Percentiles rank a stretch among this genome's conserved stretches.
Evolutionary conservation across 2,113 vertebrate species (phyloP).

Genomic region (Orthochromis indermauri): DNA sequence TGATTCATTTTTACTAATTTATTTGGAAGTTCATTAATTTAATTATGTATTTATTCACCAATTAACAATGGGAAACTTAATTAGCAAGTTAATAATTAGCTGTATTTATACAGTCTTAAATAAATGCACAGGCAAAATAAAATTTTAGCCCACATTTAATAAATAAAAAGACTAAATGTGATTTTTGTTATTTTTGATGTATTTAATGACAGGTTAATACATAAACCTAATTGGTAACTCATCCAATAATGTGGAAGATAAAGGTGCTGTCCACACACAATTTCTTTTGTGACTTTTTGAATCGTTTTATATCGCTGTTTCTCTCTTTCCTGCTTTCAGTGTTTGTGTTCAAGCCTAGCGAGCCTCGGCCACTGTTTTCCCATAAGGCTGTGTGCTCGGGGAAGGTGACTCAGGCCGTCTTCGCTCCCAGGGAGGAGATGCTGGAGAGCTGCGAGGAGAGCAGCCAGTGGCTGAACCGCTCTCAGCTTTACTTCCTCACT

Average conservation of each 20-base stretch:
- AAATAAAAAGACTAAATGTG: background rate
- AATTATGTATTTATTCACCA: background rate
- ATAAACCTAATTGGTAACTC: background rate
- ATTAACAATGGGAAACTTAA: background rate
- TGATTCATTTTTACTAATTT: background rate
- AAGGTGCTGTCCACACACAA: fast-evolving
- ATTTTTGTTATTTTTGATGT: background rate
- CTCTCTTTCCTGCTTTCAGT: slow-evolving; percentile 66
- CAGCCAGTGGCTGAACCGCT: slow-evolving; percentile 85
- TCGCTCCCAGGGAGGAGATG: slow-evolving; percentile 80
- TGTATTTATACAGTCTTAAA: background rate
- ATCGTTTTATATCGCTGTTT: background rate
- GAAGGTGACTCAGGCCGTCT: slow-evolving; percentile 78
- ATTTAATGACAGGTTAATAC: background rate
- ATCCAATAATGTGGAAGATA: background rate
- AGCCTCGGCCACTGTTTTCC: slow-evolving; percentile 82
- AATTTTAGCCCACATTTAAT: background rate
- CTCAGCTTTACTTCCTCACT: slow-evolving; percentile 85
- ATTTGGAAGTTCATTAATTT: background rate
- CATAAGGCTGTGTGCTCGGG: slow-evolving; percentile 80
- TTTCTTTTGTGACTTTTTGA: background rate
- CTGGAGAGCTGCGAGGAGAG: slow-evolving; percentile 74
- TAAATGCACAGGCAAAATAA: background rate
- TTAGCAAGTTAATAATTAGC: background rate
- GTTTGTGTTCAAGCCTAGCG: slow-evolving; percentile 89